These are phyloP conservation scores for Sardinella longiceps DNA, from an alignment of 2,797 vertebrate species.

Conservation along the genomic window DNA sequence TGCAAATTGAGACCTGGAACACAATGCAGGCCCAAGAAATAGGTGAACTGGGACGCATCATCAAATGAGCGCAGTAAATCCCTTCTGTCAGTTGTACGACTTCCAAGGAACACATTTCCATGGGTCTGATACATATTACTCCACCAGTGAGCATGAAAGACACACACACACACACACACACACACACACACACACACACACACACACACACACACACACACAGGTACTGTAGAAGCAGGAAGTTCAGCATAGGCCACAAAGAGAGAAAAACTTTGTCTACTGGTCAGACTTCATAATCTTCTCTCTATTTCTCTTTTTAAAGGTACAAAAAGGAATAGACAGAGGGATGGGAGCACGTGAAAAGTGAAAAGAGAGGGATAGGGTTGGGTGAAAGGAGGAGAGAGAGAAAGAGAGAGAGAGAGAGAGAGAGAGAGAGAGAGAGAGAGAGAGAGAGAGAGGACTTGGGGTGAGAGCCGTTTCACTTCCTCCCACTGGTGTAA, in stretches of 20 bases:
- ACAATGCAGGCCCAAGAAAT: conserved; percentile 8
- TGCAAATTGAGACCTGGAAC: neutral
- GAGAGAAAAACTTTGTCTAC: neutral
- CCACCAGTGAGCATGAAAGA: neutral
- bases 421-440: neutral
- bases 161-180: conserved; percentile 1
- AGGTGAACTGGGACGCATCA: conserved; percentile 11
- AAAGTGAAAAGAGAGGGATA: conserved; percentile 1
- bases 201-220: conserved; percentile 4
- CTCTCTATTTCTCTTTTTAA: neutral
- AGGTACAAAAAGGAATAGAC: neutral
- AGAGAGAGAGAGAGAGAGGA: neutral
- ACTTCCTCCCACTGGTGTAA: conserved; percentile 13
- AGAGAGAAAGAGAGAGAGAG: neutral
- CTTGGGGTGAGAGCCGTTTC: neutral
- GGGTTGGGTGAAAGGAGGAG: neutral
- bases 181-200: conserved; percentile 7
- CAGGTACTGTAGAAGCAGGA: neutral
- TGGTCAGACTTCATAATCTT: neutral
- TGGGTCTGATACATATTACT: neutral
- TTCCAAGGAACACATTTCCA: conserved; percentile 19
- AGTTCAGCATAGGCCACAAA: neutral
- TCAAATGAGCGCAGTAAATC: neutral
- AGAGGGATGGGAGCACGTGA: neutral
- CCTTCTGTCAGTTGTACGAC: neutral